Conservation (phyloP, 2,888 invertebrate species). For the Hyalella azteca region DNA sequence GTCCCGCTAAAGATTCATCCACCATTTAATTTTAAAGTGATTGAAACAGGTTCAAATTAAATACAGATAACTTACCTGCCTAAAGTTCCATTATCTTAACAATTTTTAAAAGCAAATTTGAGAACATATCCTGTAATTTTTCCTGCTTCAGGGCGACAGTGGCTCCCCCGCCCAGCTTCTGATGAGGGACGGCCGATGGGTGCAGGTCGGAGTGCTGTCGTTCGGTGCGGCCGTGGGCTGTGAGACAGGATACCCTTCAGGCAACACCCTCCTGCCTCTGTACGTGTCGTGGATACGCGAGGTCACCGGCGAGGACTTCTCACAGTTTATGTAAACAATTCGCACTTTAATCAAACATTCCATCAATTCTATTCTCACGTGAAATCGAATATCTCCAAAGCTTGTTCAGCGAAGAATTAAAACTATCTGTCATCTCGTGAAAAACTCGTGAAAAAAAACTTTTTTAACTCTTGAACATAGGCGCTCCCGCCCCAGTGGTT, state of each 20-base stretch:
- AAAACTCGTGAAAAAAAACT: too few relatives aligned
- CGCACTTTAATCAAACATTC: too few relatives aligned
- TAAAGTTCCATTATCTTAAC: background rate
- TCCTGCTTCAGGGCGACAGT: slow-evolving; percentile 46
- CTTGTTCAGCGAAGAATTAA: too few relatives aligned
- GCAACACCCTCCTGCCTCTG: slow-evolving; percentile 39
- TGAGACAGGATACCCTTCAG: slow-evolving; percentile 48
- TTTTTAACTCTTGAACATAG: too few relatives aligned
- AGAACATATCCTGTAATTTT: too few relatives aligned
- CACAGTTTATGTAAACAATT: slow-evolving; percentile 14
- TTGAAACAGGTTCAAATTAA: background rate
- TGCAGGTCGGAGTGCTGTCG: slow-evolving; percentile 53
- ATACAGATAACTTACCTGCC: background rate
- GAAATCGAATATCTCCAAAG: too few relatives aligned
- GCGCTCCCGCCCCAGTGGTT: too few relatives aligned
- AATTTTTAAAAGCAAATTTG: background rate
- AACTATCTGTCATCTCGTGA: too few relatives aligned
- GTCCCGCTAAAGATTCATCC: too few relatives aligned
- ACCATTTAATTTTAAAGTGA: too few relatives aligned
- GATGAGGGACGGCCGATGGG: slow-evolving; percentile 42
- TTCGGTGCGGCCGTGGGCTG: slow-evolving; percentile 56
- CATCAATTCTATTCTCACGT: too few relatives aligned
- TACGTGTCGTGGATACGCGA: slow-evolving; percentile 31
- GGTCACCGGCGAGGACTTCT: slow-evolving; percentile 34
- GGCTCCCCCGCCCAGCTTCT: slow-evolving; percentile 43